A percentile compares a stretch with the other conserved stretches of the same genome.
These are phyloP conservation scores for Phalanger gymnotis DNA, from an alignment of 2,797 vertebrate species.

Conservation along the genomic window DNA sequence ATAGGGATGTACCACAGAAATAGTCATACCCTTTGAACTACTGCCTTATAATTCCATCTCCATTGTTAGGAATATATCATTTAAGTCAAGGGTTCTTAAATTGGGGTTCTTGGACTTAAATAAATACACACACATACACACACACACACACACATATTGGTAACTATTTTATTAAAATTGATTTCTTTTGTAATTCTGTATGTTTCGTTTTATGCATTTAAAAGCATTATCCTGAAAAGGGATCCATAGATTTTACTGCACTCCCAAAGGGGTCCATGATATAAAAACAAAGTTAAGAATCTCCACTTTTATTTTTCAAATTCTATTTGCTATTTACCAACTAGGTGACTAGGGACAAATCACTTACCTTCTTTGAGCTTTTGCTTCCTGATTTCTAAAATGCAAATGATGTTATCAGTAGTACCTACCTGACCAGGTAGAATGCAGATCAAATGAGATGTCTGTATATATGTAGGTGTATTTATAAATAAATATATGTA, in stretches of 20 bases:
- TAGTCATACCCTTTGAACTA: background rate
- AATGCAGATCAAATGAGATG: background rate
- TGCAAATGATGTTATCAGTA: background rate
- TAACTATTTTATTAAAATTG: background rate
- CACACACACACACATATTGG: background rate
- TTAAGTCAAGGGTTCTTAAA: background rate
- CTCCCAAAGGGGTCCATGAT: background rate
- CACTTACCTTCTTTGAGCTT: background rate
- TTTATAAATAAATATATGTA: background rate
- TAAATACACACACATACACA: background rate
- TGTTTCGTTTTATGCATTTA: background rate
- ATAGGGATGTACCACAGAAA: background rate
- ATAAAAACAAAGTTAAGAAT: background rate
- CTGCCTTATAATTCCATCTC: background rate
- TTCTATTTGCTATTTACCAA: background rate
- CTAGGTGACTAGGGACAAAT: background rate
- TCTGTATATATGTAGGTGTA: background rate
- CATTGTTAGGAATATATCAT: background rate
- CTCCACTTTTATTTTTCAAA: background rate
- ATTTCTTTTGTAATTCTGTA: background rate
- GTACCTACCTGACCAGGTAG: background rate
- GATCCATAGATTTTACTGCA: background rate
- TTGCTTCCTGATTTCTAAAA: background rate
- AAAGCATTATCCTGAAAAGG: background rate
- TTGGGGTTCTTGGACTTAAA: background rate